Base-by-base conservation (phyloP, 2,113 vertebrate species). In the Oxyura jamaicensis region DNA sequence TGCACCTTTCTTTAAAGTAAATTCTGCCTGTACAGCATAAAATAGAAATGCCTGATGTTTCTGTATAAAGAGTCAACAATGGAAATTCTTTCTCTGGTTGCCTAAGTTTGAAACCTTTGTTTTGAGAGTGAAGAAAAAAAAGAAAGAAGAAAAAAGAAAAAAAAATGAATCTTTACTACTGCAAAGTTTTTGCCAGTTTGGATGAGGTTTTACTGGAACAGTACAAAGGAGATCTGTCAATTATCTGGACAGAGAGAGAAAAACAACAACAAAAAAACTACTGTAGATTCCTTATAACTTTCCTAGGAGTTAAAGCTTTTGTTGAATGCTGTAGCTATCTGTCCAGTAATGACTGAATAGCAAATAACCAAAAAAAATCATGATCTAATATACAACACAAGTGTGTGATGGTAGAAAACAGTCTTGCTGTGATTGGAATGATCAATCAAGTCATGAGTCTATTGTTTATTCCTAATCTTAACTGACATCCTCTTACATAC, bases 401-500 rank as follows among this genome's bases (percentile, higher is more conserved):
- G 26, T 0, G 2, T 65, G 48, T 35, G 55, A 62, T 25, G 77
- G n/a, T 26, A 35, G 53, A 66, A 86, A 62, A 13, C 58, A 33
- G 4, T 63, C 42, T 36, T n/a, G 13, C 12, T 46, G 44, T 81
- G 69, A 62, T 18, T 12, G 56, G 83, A 88, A 67, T 25, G 58
- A 69, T 33, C 67, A 59, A 3, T 29, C 58, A 58, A 86, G 39
- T 44, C 0, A 80, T 39, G 58, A 73, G 41, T 52, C 65, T 55
- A 82, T 44, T 41, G 26, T 86, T 86, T 22, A 71, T 48, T 76
- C 88, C 93, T 71, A 60, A 8, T 28, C 84, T 90, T 73, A 91
- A 90, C 44, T 92, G 91, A 52, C 95, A 88, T 90, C 91, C 84
- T 86, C 91, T 62, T 73, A 82, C 5, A 81, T n/a, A 56, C 11